phyloP scores from a whole-genome alignment of 2,797 vertebrate genomes.

The Buphagus erythrorhynchus region DNA sequence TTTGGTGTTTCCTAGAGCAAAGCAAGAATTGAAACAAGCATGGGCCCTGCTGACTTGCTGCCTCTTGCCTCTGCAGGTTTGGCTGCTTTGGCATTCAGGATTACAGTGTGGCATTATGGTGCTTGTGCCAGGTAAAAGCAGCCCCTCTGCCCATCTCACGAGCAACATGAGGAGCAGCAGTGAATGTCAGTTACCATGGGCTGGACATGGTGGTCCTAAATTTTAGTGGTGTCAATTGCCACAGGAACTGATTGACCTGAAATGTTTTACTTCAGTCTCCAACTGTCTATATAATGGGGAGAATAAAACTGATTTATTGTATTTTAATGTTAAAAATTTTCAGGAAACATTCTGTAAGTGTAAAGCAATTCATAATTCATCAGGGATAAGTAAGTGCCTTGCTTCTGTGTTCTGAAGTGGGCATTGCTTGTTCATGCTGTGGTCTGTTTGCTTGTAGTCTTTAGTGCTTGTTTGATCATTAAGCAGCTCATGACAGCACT shows the following conservation, averaged over 20 bases:
- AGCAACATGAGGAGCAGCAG: background rate
- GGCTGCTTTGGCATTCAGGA: background rate
- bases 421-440: conserved; percentile 23
- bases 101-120: background rate
- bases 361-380: conserved; percentile 46
- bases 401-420: conserved; percentile 33
- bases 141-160: background rate
- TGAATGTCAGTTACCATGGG: background rate
- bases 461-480: conserved; percentile 38
- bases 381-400: background rate
- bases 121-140: background rate
- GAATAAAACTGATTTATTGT: background rate
- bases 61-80: background rate
- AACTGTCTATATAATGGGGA: background rate
- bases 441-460: conserved; percentile 39
- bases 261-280: background rate
- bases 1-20: background rate
- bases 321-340: background rate
- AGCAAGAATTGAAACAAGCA: background rate
- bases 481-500: background rate
- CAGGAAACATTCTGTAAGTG: background rate
- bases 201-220: background rate
- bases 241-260: background rate
- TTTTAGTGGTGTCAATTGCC: background rate
- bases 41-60: background rate